Conservation (phyloP, 1,140 invertebrate species). For the Bombus balteatus region DNA sequence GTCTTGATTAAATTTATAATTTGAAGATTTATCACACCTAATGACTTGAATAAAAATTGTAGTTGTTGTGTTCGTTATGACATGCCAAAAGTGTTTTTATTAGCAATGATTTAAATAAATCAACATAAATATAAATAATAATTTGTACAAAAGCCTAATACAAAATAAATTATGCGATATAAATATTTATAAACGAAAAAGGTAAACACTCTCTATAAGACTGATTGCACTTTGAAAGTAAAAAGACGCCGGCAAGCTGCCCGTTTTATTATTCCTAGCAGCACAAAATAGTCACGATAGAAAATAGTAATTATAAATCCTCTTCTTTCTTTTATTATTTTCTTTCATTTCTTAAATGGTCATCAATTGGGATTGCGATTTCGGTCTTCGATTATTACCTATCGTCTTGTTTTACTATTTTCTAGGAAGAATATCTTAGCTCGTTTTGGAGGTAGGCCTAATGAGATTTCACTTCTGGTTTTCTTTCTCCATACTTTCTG, state of each 20-base stretch:
- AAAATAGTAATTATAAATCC: slow-evolving; percentile 43
- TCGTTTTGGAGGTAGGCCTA: slow-evolving; percentile 25
- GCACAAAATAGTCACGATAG: slow-evolving; percentile 35
- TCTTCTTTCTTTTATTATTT: neutral
- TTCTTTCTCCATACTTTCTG: neutral
- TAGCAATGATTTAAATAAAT: slow-evolving; percentile 4
- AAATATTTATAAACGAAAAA: neutral
- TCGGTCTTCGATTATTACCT: neutral
- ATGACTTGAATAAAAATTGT: neutral
- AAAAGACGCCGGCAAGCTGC: slow-evolving; percentile 2
- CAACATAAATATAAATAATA: slow-evolving; percentile 10
- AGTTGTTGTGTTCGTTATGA: neutral
- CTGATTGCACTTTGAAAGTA: slow-evolving; percentile 5
- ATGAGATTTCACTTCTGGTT: slow-evolving; percentile 1
- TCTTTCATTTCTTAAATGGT: neutral
- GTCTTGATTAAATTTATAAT: neutral
- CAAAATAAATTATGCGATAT: neutral
- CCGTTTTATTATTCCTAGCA: slow-evolving; percentile 26
- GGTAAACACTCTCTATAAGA: neutral
- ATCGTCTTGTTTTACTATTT: slow-evolving; percentile 28
- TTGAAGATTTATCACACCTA: neutral
- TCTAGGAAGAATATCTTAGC: slow-evolving; percentile 26
- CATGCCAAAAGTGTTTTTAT: neutral
- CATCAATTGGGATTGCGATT: neutral
- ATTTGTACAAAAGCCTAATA: neutral